Base-by-base conservation (phyloP, 1,140 invertebrate genomes). In the Eumaeus atala region DNA sequence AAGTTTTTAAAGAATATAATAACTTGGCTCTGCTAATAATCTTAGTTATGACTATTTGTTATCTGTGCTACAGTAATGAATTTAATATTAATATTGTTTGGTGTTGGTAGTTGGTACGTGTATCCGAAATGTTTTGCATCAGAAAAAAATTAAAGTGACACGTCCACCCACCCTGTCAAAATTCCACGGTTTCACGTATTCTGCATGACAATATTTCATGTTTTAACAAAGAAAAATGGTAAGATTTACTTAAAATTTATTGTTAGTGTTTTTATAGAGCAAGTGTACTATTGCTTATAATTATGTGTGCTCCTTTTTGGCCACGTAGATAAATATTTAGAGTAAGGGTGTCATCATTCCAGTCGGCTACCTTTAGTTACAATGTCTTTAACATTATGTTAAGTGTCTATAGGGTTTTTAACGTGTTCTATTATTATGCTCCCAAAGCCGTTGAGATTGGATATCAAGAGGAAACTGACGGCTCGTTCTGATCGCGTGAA, bases 401-500 rank as follows among this genome's bases (percentile, higher is more conserved):
- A 58, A 58, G 44, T 61, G 59, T 55, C 52, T 58, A 59, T 57
- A 51, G 21, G 62, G 51, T 33, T 56, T 55, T 34, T 75, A 72
- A 68, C 51, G 36, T 55, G 53, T 65, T 51, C 28, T 48, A 28
- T 73, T 65, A 50, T 60, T 69, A 69, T 76, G 66, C 77, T 79
- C 68, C 52, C 88, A 56, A 79, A 95, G 98, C 97, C 98, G 66
- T 90, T 99, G 48, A 92, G 96, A 82, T 89, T 99, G 77, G 98
- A 99, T 87, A 98, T 99, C 73, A 99, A 99, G 89, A 92, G 98
- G 68, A 98, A 98, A 82, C 84, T 99, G 70, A 97, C 97, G 34
- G 97, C 98, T 36, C 91, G 98, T 56, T 99, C 97, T 0, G 98
- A 99, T 85, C 92, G 98, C 62, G 98, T 99, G 7, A 99, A 99